phyloP scores from a whole-genome alignment of 1,140 invertebrate genomes.

The Zaprionus lachaisei region DNA sequence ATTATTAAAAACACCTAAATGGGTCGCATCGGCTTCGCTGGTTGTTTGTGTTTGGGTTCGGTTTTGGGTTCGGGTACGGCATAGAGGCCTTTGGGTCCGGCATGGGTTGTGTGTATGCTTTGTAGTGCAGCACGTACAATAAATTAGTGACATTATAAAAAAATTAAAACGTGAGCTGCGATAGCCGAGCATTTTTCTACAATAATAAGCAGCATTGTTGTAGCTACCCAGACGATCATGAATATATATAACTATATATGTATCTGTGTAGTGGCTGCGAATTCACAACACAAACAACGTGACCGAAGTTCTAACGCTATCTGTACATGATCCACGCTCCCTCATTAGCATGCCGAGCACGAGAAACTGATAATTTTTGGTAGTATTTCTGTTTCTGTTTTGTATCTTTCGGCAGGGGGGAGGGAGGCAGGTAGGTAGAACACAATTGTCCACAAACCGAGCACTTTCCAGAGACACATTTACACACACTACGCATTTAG shows the following conservation, averaged over 20 bases:
- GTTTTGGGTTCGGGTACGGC: not conserved
- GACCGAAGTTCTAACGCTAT: slow-evolving; percentile 23
- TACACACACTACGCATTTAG: slow-evolving; percentile 33
- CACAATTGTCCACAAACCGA: slow-evolving; percentile 71
- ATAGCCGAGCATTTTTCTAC: slow-evolving; percentile 67
- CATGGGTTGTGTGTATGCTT: slow-evolving; percentile 53
- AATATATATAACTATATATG: slow-evolving; percentile 2
- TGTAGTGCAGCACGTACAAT: slow-evolving; percentile 81
- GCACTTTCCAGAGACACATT: slow-evolving; percentile 52
- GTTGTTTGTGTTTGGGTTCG: not conserved
- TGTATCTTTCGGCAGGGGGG: slow-evolving; percentile 22
- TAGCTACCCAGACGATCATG: not conserved
- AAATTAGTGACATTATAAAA: slow-evolving; percentile 82
- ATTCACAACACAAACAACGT: slow-evolving; percentile 77
- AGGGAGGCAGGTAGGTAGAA: slow-evolving; percentile 2
- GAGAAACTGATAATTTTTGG: slow-evolving; percentile 65
- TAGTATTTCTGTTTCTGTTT: slow-evolving; percentile 2
- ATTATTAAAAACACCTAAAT: slow-evolving; percentile 80
- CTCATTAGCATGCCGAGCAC: slow-evolving; percentile 77
- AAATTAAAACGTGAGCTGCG: slow-evolving; percentile 80
- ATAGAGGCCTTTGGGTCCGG: not conserved
- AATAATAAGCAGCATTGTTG: slow-evolving; percentile 67
- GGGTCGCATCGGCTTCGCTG: slow-evolving; percentile 47
- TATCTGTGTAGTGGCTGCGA: slow-evolving; percentile 48
- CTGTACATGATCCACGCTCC: slow-evolving; percentile 2